Percentiles rank a stretch among this genome's conserved stretches.
Evolutionary conservation across 2,888 invertebrate species (phyloP).

Genomic region (Cephonodes hylas): DNA sequence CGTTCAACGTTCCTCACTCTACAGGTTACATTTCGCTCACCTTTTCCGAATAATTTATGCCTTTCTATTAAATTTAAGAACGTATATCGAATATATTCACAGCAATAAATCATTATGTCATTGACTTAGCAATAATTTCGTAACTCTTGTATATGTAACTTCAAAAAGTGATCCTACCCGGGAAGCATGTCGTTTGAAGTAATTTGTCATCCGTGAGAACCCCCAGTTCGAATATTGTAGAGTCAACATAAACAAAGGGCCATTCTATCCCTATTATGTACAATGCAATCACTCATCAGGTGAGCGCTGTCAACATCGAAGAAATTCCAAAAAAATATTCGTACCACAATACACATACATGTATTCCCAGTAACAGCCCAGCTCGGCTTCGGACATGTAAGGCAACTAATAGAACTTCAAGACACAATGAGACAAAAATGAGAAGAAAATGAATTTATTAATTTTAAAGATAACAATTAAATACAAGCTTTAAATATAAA

Average conservation of each 20-base stretch:
- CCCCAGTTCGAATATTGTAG: neutral
- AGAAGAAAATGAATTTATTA: too few species aligned
- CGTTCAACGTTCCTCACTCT: too few species aligned
- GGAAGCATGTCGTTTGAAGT: neutral
- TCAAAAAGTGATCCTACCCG: neutral
- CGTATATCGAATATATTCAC: neutral
- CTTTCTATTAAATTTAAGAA: too few species aligned
- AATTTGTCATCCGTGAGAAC: constrained; percentile 2
- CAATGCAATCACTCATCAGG: neutral
- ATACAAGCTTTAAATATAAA: too few species aligned
- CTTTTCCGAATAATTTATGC: too few species aligned
- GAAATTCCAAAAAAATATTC: neutral
- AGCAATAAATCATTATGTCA: neutral
- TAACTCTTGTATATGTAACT: neutral
- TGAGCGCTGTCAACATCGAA: neutral
- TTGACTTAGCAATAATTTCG: neutral
- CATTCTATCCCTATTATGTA: neutral
- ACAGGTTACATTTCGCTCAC: too few species aligned
- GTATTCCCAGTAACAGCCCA: too few species aligned
- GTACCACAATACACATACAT: too few species aligned
- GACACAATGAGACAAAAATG: too few species aligned
- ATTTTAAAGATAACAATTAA: too few species aligned
- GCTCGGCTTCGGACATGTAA: too few species aligned
- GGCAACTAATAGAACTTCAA: too few species aligned
- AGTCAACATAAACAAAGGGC: neutral